Evolutionary conservation across 2,797 vertebrate species (phyloP).

Genomic region (Phataginus tetradactyla): DNA sequence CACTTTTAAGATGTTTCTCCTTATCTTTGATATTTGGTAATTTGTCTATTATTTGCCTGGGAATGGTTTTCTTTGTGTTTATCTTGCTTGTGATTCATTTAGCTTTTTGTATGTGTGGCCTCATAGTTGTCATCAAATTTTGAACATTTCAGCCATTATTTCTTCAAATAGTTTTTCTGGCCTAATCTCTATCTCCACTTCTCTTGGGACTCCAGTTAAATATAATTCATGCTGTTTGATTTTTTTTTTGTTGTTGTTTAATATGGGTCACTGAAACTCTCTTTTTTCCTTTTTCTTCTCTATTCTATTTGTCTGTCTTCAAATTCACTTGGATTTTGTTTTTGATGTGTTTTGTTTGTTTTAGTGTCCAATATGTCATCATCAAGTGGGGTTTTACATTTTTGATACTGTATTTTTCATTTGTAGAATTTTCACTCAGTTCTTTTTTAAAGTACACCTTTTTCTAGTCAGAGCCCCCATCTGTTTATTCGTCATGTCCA

Average conservation of each 20-base stretch:
- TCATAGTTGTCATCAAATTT: background rate
- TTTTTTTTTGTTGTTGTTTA: background rate
- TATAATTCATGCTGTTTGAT: background rate
- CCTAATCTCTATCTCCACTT: background rate
- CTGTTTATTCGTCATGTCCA: background rate
- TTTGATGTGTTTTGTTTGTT: background rate
- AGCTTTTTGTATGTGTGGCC: background rate
- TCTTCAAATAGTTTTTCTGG: background rate
- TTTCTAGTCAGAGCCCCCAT: background rate
- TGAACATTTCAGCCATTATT: background rate
- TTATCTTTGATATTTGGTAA: background rate
- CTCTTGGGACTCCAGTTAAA: background rate
- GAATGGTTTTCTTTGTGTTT: background rate
- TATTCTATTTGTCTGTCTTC: background rate
- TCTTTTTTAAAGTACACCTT: background rate
- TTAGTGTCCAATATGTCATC: background rate
- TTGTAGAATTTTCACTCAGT: conserved; percentile 2
- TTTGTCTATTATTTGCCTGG: background rate
- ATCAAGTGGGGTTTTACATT: background rate
- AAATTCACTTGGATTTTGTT: background rate
- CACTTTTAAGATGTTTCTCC: background rate
- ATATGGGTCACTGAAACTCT: background rate
- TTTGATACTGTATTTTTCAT: conserved; percentile 1
- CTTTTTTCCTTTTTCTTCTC: background rate
- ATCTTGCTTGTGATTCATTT: background rate